phyloP scores from a whole-genome alignment of 1,140 invertebrate species.

The Drosophila albomicans region DNA sequence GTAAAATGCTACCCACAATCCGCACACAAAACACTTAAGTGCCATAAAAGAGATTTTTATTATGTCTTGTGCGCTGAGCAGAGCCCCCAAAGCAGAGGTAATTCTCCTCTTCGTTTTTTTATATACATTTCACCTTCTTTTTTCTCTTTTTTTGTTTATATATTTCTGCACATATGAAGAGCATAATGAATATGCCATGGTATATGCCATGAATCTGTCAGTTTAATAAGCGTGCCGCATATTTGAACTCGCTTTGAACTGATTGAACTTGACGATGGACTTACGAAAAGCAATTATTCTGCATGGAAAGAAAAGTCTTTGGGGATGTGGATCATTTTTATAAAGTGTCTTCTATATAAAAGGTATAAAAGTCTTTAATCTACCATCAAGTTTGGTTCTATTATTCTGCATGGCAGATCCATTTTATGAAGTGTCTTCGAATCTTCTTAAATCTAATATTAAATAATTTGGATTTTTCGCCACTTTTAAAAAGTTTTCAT shows the following conservation, averaged over 20 bases:
- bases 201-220: slow-evolving; percentile 7
- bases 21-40: slow-evolving; percentile 80
- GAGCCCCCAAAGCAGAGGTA: slow-evolving; percentile 51
- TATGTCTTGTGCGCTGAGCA: slow-evolving; percentile 73
- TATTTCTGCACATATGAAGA: slow-evolving; percentile 6
- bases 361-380: neutral
- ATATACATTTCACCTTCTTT: slow-evolving; percentile 32
- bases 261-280: slow-evolving; percentile 3
- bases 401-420: too few relatives aligned
- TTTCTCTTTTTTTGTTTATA: slow-evolving; percentile 15
- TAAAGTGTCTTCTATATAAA: neutral
- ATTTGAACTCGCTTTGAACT: slow-evolving; percentile 6
- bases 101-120: slow-evolving; percentile 35
- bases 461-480: too few relatives aligned
- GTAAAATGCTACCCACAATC: slow-evolving; percentile 82
- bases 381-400: too few relatives aligned
- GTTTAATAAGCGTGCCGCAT: slow-evolving; percentile 7
- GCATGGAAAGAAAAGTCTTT: neutral
- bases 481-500: too few relatives aligned
- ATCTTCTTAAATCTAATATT: too few relatives aligned
- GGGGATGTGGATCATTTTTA: neutral
- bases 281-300: neutral
- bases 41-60: slow-evolving; percentile 83
- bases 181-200: slow-evolving; percentile 10
- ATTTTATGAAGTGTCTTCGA: too few relatives aligned